Percentiles rank a stretch among this genome's conserved stretches.
Evolutionary conservation across 2,888 invertebrate species (phyloP).

Genomic region (Ornithoptera priamus): DNA sequence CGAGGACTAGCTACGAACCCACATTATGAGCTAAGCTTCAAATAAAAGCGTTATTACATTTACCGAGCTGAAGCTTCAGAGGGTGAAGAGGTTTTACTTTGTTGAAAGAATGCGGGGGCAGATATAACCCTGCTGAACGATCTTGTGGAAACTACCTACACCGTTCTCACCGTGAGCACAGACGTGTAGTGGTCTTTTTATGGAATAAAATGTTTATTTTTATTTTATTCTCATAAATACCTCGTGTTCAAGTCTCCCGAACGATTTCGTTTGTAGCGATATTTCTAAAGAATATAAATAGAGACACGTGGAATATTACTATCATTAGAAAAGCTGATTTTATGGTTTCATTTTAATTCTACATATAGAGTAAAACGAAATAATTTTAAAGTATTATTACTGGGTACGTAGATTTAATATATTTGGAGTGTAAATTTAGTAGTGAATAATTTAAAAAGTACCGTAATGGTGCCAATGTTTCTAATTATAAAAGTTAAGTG

Average conservation of each 20-base stretch:
- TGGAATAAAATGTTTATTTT: neutral
- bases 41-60: conserved; percentile 19
- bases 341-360: neutral
- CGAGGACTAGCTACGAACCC: conserved; percentile 13
- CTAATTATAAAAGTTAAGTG: too few species aligned
- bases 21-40: conserved; percentile 17
- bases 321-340: neutral
- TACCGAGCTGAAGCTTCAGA: neutral
- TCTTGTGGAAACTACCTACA: neutral
- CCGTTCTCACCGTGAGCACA: neutral
- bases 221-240: neutral
- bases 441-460: too few species aligned
- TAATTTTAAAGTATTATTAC: neutral
- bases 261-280: neutral
- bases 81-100: conserved; percentile 4
- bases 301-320: neutral
- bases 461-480: too few species aligned
- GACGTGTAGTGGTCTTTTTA: neutral
- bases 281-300: neutral
- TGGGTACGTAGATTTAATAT: neutral
- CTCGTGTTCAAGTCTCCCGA: neutral
- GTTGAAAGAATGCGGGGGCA: neutral
- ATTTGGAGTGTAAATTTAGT: too few species aligned
- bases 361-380: neutral
- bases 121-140: neutral